Percentiles rank a stretch among this genome's conserved stretches.
These are phyloP conservation scores for Dermolepida albohirtum DNA, from an alignment of 2,888 invertebrate species.

Conservation along the genomic window DNA sequence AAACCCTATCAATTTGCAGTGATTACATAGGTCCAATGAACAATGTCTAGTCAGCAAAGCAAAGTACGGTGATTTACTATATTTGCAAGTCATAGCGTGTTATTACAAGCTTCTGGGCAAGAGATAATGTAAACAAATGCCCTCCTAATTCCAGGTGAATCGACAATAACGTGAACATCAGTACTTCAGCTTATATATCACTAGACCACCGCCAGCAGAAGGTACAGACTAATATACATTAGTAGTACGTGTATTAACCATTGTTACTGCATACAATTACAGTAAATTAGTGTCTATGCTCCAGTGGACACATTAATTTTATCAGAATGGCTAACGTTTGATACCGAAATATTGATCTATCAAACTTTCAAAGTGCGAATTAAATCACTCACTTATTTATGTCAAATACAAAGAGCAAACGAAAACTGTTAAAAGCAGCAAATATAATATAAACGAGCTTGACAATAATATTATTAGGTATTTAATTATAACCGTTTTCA, in stretches of 20 bases:
- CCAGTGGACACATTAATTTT: conserved; percentile 5
- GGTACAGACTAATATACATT: conserved; percentile 25
- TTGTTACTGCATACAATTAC: conserved; percentile 23
- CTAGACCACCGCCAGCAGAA: conserved; percentile 2
- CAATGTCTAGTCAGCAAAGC: neutral
- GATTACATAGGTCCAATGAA: neutral
- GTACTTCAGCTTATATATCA: conserved; percentile 10
- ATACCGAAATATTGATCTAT: conserved; percentile 12
- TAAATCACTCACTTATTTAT: neutral
- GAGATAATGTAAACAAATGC: conserved; percentile 24
- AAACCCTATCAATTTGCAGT: neutral
- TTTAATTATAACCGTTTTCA: conserved; percentile 3
- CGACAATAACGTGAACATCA: conserved; percentile 17
- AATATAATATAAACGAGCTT: too few relatives aligned
- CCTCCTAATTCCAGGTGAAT: conserved; percentile 2
- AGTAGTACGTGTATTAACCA: conserved; percentile 24
- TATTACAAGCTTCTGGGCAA: conserved; percentile 7
- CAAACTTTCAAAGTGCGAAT: neutral
- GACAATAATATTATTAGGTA: conserved; percentile 11
- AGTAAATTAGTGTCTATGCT: conserved; percentile 1
- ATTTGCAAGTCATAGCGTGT: neutral
- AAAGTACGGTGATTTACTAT: neutral
- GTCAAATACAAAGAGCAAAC: neutral
- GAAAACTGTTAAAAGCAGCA: too few relatives aligned
- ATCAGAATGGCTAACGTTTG: conserved; percentile 13